These are phyloP conservation scores for Hyperopisus bebe DNA, from an alignment of 2,113 vertebrate genomes.

Conservation along the genomic window DNA sequence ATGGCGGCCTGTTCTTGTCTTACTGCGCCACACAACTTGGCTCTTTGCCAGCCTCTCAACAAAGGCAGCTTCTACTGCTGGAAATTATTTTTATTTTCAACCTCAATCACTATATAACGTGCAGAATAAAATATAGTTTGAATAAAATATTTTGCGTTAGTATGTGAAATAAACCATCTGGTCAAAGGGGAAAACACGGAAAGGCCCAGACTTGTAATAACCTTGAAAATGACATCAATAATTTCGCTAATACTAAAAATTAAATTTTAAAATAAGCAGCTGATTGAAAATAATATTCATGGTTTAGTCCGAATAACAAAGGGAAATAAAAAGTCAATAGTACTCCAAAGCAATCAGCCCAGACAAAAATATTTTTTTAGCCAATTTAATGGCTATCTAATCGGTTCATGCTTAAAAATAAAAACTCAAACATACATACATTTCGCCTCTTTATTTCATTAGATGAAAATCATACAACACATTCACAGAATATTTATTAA, in stretches of 20 bases:
- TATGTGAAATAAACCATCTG: neutral
- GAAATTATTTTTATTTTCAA: neutral
- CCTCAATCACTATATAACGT: neutral
- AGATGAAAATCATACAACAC: neutral
- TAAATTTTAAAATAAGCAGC: neutral
- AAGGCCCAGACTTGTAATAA: neutral
- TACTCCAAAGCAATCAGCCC: neutral
- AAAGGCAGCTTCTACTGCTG: neutral
- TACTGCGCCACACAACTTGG: conserved; percentile 24
- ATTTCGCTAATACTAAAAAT: neutral
- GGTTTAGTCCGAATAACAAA: neutral
- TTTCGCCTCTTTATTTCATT: conserved; percentile 20
- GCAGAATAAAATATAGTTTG: neutral
- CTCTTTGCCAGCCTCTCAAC: conserved; percentile 9
- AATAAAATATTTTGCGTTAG: neutral
- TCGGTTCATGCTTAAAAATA: neutral
- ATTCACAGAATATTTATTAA: neutral
- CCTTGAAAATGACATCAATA: neutral
- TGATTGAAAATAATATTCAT: neutral
- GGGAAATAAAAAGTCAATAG: neutral
- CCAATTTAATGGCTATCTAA: neutral
- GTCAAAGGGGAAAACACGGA: neutral
- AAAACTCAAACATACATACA: conserved; percentile 19
- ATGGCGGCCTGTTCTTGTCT: conserved; percentile 6
- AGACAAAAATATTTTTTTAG: neutral